phyloP scores from a whole-genome alignment of 2,797 vertebrate species.

The Acrocephalus scirpaceus region DNA sequence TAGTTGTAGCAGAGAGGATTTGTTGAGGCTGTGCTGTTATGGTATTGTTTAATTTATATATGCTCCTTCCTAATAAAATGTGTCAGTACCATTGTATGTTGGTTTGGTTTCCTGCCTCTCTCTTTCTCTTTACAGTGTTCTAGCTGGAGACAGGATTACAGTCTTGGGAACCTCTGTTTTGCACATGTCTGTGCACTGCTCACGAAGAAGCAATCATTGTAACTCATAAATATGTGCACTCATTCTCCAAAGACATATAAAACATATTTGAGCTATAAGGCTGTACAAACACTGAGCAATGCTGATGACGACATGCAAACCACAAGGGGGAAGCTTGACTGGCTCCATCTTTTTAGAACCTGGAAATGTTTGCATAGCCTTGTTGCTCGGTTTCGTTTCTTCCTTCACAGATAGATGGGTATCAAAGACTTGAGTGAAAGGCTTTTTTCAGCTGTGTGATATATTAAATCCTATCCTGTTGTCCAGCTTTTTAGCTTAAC shows the following conservation, averaged over 20 bases:
- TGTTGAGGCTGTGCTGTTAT: neutral
- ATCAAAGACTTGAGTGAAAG: neutral
- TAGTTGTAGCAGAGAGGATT: neutral
- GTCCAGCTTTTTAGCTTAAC: neutral
- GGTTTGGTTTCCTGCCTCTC: neutral
- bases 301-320: slow-evolving; percentile 60
- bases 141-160: slow-evolving; percentile 31
- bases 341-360: slow-evolving; percentile 43
- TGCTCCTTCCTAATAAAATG: neutral
- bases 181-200: slow-evolving; percentile 35
- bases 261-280: slow-evolving; percentile 64
- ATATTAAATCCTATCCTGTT: neutral
- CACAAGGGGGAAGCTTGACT: slow-evolving; percentile 45
- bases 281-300: slow-evolving; percentile 58
- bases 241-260: slow-evolving; percentile 60
- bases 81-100: neutral
- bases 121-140: neutral
- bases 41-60: neutral
- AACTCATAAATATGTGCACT: slow-evolving; percentile 63
- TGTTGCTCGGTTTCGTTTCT: neutral
- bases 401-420: neutral
- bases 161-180: slow-evolving; percentile 46
- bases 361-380: slow-evolving; percentile 60
- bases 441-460: neutral
- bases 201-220: slow-evolving; percentile 44